Evolutionary conservation across 2,888 invertebrate genomes (phyloP).

Genomic region (Ctenicera cuprea): DNA sequence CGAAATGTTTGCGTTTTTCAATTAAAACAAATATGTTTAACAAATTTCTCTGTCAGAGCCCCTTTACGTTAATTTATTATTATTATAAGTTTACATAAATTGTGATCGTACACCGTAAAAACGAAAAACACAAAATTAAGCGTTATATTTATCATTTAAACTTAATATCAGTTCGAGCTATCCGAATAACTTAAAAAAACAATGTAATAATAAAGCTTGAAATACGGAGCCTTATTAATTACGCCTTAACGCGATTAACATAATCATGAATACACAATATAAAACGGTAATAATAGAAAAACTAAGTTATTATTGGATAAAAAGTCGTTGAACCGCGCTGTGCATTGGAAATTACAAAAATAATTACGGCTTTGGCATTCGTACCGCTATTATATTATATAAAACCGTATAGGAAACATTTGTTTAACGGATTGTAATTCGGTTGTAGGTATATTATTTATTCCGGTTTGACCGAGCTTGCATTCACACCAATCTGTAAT

Average conservation of each 20-base stretch:
- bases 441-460: slow-evolving; percentile 19
- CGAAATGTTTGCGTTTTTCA: slow-evolving; percentile 1
- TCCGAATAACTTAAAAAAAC: not conserved
- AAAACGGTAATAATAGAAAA: slow-evolving; percentile 42
- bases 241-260: slow-evolving; percentile 31
- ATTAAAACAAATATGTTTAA: slow-evolving; percentile 12
- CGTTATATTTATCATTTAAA: not conserved
- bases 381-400: slow-evolving; percentile 42
- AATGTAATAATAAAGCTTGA: slow-evolving; percentile 4
- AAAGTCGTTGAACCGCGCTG: slow-evolving; percentile 46
- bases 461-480: not conserved
- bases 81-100: not conserved
- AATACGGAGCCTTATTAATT: slow-evolving; percentile 40
- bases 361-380: slow-evolving; percentile 42
- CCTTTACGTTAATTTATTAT: not conserved
- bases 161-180: not conserved
- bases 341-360: slow-evolving; percentile 45
- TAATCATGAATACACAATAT: slow-evolving; percentile 42
- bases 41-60: slow-evolving; percentile 13
- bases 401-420: slow-evolving; percentile 33
- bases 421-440: slow-evolving; percentile 31
- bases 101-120: not conserved
- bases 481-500: slow-evolving; percentile 12
- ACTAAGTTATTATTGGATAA: slow-evolving; percentile 40
- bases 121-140: not conserved